Conservation (phyloP, 2,888 invertebrate species). For the Callyntrura sp. region DNA sequence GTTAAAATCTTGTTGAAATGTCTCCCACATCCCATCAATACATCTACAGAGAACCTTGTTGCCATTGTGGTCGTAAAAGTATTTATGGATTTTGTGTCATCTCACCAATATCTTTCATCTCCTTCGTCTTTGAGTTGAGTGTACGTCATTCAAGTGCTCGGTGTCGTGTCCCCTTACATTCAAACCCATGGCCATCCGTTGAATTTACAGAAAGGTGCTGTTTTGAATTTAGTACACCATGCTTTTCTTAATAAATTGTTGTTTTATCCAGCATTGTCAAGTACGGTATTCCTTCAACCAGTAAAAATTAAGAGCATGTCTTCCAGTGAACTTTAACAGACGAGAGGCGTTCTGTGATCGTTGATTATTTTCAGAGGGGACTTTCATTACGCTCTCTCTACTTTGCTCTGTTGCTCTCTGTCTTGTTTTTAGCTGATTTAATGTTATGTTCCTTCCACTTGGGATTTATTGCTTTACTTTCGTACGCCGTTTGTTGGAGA, state of each 20-base stretch:
- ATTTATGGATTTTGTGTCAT: too few species aligned
- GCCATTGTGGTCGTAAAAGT: too few species aligned
- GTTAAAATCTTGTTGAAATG: too few species aligned
- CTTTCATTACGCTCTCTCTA: constrained; percentile 12
- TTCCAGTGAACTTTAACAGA: constrained; percentile 40
- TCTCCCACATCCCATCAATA: too few species aligned
- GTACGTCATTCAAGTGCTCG: too few species aligned
- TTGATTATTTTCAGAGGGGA: constrained; percentile 60
- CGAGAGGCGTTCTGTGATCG: constrained; percentile 63
- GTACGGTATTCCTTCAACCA: not conserved
- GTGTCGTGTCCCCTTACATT: too few species aligned
- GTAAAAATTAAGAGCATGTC: constrained; percentile 63
- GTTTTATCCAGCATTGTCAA: constrained; percentile 20
- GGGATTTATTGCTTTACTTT: constrained; percentile 62
- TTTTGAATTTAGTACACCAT: too few species aligned
- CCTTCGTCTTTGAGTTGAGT: too few species aligned
- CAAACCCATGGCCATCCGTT: too few species aligned
- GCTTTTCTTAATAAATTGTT: not conserved
- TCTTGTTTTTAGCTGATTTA: constrained; percentile 62
- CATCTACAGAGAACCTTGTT: too few species aligned
- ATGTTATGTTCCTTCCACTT: constrained; percentile 68
- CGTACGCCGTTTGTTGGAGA: constrained; percentile 15
- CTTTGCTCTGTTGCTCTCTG: not conserved
- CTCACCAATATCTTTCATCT: too few species aligned
- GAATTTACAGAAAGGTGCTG: too few species aligned